Evolutionary conservation across 2,888 invertebrate species (phyloP), one percentile per base, ranked within the genome.

Genomic region (Odontocerum albicorne): DNA sequence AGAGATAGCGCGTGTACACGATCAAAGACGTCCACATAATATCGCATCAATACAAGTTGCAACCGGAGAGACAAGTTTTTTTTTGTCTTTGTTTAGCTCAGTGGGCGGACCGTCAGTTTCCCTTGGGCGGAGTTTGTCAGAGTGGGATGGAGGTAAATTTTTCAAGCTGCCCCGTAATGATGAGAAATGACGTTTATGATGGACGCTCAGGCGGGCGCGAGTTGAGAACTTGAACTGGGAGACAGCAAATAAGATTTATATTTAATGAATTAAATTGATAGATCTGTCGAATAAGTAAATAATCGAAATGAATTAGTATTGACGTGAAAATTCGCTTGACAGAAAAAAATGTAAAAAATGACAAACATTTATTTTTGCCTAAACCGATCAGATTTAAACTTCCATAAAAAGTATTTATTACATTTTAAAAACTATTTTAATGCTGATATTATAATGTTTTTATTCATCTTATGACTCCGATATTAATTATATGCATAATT

Each of bases 181-280:
- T 57, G 57, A 57, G 42, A 52, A 52, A 57, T 52, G 57, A 52
- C 47, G 47, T 31, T 56, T 43, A 31, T 46, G 51, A 57, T 49
- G 52, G 47, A 52, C 52, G 21, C 39, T 17, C 22, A n/a, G 42
- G 32, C 20, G 46, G 46, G 16, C 31, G 44, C 42, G 16, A 46
- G 39, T 38, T 38, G 27, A n/a, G 21, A 2, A 13, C 15, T 15
- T 36, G 33, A 22, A 3, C 20, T 40, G 8, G 36, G 19, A 51
- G 40, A 35, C 51, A 51, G 35, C 35, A 47, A 47, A 47, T 47
- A 47, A 36, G 27, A 47, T 47, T 47, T 21, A 16, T 27, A 47
- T 38, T 36, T 12, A 4, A 21, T 6, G 21, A 47, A 13, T 2
- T 17, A 35, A 22, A 38, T 36, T 47, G 27, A 31, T 43, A 12